Evolutionary conservation across 2,888 invertebrate genomes (phyloP), one percentile per base, ranked within the genome.

Genomic region (Drosophila peninsularis): DNA sequence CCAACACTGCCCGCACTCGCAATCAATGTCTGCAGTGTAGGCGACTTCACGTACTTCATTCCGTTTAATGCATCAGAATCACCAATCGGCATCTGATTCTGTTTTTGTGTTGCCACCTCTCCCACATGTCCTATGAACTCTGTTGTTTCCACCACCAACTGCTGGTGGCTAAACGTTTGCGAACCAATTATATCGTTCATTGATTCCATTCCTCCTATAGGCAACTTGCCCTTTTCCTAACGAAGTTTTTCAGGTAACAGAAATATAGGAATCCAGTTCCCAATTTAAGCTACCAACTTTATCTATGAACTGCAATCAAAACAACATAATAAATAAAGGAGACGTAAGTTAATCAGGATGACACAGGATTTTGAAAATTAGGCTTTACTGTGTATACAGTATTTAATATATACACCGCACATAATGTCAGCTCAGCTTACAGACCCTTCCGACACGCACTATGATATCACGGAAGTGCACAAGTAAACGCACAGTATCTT

Each of bases 131-230:
- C 62, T 3, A 82, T 78, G 34, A 90, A 72, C 34, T 89, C 88
- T 30, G 93, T 92, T 73, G 94, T 84, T 63, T 92, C 92, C 17
- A 88, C 82, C 36, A 90, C 90, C 62, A 93, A 30, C 5, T 47
- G 78, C 62, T 92, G 91, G 89, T 94, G 93, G 87, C 92, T 93
- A 79, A 94, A 92, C 82, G 93, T 91, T 90, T 94, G 94, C 90
- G 93, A 93, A 90, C 94, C 94, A 90, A 94, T 94, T 92, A 94
- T 94, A 89, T 94, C 94, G 89, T 93, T 94, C 90, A 94, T 93
- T 89, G 94, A 94, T 90, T 94, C 94, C 94, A 94, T 94, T 78
- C 87, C 85, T 71, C 53, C 7, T 30, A 80, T 19, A 24, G 49
- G 24, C 24, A 32, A 41, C 17, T 30, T 14, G 36, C 30, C 11